Percentiles rank a stretch among this genome's conserved stretches.
phyloP scores from a whole-genome alignment of 1,140 invertebrate genomes.

The Papilio aristodemus region DNA sequence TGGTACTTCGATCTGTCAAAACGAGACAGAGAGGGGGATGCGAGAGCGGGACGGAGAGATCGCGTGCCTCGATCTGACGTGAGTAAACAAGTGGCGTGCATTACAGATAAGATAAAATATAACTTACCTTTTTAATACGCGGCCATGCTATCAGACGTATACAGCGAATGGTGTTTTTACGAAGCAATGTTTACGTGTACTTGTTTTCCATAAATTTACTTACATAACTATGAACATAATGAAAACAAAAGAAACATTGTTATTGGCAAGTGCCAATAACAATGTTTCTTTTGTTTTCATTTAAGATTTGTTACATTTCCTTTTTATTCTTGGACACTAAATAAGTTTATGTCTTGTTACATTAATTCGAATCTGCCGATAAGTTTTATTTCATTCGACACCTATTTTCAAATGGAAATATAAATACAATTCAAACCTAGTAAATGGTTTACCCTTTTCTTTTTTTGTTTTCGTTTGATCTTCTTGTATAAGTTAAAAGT shows the following conservation, averaged over 20 bases:
- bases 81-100: conserved; percentile 49
- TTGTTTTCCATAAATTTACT: conserved; percentile 19
- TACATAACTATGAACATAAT: conserved; percentile 1
- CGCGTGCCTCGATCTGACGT: conserved; percentile 48
- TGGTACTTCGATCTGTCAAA: conserved; percentile 62
- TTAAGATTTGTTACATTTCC: background rate
- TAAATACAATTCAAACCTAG: background rate
- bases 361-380: background rate
- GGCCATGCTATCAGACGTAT: conserved; percentile 14
- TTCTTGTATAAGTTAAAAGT: too few relatives aligned
- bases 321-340: background rate
- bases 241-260: conserved; percentile 10
- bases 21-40: conserved; percentile 50
- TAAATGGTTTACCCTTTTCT: too few relatives aligned
- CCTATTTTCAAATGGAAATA: background rate
- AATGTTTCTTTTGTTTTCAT: conserved; percentile 16
- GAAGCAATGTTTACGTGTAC: conserved; percentile 11
- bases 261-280: background rate
- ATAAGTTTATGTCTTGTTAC: background rate
- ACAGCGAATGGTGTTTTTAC: conserved; percentile 25
- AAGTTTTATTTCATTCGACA: background rate
- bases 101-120: conserved; percentile 36
- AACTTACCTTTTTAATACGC: conserved; percentile 25
- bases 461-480: too few relatives aligned
- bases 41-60: conserved; percentile 41